phyloP scores from a whole-genome alignment of 2,888 invertebrate species.

The Phlogophora meticulosa region DNA sequence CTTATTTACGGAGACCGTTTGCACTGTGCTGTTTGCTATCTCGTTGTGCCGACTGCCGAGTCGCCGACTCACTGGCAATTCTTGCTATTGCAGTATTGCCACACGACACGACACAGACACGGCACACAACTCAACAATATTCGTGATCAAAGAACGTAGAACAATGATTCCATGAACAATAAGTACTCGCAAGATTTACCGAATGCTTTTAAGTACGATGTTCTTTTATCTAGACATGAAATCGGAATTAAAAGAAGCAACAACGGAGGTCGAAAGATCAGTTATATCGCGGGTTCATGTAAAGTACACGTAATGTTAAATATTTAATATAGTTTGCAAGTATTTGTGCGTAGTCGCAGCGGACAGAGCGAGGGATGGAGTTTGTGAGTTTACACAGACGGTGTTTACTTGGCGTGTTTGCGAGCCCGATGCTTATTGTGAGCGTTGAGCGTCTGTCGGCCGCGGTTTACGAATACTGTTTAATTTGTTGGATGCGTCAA shows the following conservation, averaged over 20 bases:
- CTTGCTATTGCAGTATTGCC: conserved; percentile 68
- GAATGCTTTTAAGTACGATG: conserved; percentile 48
- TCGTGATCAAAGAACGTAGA: conserved; percentile 64
- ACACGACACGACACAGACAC: conserved; percentile 58
- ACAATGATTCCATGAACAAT: conserved; percentile 63
- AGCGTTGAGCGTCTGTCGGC: conserved; percentile 70
- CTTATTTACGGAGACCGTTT: conserved; percentile 83
- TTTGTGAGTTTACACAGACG: conserved; percentile 78
- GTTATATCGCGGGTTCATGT: conserved; percentile 24
- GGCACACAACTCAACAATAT: conserved; percentile 55
- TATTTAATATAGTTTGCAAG: conserved; percentile 57
- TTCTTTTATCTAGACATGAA: conserved; percentile 56
- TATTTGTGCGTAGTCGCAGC: conserved; percentile 62
- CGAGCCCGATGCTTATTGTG: conserved; percentile 81
- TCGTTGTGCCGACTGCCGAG: conserved; percentile 72
- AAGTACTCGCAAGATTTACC: conserved; percentile 55
- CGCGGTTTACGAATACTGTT: conserved; percentile 71
- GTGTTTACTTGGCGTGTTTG: conserved; percentile 81
- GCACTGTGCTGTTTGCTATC: conserved; percentile 81
- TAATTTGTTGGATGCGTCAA: conserved; percentile 73
- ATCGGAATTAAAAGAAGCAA: conserved; percentile 57
- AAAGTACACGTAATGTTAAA: conserved; percentile 48
- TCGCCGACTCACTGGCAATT: conserved; percentile 68
- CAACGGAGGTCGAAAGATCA: conserved; percentile 51
- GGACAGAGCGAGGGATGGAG: conserved; percentile 65